A percentile compares a stretch with the other conserved stretches of the same genome.
phyloP scores from a whole-genome alignment of 2,888 invertebrate genomes.

The Tipula helvola region DNA sequence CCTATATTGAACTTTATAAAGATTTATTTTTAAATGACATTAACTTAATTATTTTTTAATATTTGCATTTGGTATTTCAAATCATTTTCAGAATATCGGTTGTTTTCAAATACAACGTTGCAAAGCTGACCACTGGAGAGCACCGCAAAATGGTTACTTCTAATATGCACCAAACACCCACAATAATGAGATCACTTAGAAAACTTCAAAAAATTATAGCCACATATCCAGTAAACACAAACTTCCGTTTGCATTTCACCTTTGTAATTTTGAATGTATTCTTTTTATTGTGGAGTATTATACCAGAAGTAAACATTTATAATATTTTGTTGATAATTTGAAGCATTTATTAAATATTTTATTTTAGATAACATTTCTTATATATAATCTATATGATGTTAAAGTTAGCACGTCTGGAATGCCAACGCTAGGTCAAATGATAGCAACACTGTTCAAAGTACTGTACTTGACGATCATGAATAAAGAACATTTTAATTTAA shows the following conservation, averaged over 20 bases:
- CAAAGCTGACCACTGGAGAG: too few species aligned
- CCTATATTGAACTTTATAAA: too few species aligned
- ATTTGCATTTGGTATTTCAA: too few species aligned
- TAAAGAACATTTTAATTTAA: not conserved
- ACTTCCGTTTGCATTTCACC: not conserved
- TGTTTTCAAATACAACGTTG: too few species aligned
- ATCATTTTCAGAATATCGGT: too few species aligned
- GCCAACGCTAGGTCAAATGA: not conserved
- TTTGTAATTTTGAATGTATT: not conserved
- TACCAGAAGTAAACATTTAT: not conserved
- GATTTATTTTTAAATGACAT: too few species aligned
- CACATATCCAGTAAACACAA: not conserved
- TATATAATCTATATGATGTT: not conserved
- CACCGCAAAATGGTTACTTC: not conserved
- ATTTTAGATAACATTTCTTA: not conserved
- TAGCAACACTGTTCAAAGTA: not conserved
- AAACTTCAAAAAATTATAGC: not conserved
- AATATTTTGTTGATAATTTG: not conserved
- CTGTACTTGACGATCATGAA: not conserved
- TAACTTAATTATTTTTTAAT: too few species aligned
- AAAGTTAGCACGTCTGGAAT: not conserved
- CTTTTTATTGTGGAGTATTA: not conserved
- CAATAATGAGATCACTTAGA: not conserved
- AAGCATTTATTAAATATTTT: not conserved
- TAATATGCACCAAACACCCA: not conserved